Base-by-base conservation (phyloP, 2,797 vertebrate species). In the Pseudomugil tenellus region DNA sequence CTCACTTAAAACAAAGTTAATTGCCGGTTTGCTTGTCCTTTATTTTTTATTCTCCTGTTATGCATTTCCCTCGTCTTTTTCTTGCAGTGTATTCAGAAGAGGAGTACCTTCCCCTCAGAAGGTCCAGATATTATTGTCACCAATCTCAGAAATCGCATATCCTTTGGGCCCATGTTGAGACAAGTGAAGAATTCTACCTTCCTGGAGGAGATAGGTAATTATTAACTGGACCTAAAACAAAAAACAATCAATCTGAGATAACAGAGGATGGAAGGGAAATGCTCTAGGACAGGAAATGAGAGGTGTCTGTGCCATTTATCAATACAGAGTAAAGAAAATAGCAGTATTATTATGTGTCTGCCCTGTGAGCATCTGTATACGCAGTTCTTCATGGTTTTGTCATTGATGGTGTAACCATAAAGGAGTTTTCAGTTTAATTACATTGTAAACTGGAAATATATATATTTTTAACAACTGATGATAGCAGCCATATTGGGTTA, bases 91-190 rank as follows among this genome's bases (percentile, higher is more conserved):
- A 56, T 83, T 66, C 68, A 83, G 76, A 76, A 72, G 58, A 83
- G 85, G 70, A 76, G 68, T 48, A 28, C 60, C 4, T 77, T 72
- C 66, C 34, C 77, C 53, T 67, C 10, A 3, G 66, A 86, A 61
- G 64, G 55, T 76, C 61, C 60, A 37, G 61, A 72, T 55, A 65
- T 71, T 46, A 58, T 79, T 68, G 72, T 76, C 60, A 68, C 76
- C 75, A 80, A 74, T 86, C 80, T 83, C 21, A 80, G 74, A 71
- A 91, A 92, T 77, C 80, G 76, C 59, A 90, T 91, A 79, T 91
- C 88, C 52, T 91, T 91, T 70, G 87, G 87, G 73, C 84, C 86
- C 34, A 60, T 87, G 80, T 60, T 91, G 75, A 92, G 89, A 83
- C 85, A 81, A 79, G 71, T 62, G 58, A 87, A 80, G 53, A 84